Percentiles rank a stretch among this genome's conserved stretches.
Evolutionary conservation across 2,888 invertebrate genomes (phyloP).

Genomic region (Phalera bucephala): DNA sequence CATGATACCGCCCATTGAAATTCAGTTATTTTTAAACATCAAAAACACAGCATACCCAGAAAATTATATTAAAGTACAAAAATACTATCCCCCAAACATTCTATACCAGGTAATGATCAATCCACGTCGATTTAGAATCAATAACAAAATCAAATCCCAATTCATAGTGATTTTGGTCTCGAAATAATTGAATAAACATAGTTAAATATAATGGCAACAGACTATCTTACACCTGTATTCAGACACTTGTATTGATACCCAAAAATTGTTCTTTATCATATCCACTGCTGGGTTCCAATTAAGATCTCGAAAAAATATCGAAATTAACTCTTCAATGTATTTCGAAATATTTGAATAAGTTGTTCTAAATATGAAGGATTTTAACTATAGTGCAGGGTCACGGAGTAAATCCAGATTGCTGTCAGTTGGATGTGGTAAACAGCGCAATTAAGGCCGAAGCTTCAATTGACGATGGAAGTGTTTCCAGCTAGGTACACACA

Average conservation of each 20-base stretch:
- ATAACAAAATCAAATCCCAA: slow-evolving; percentile 27
- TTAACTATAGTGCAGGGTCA: slow-evolving; percentile 15
- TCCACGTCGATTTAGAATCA: slow-evolving; percentile 29
- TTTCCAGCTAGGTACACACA: slow-evolving; percentile 31
- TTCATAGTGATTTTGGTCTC: slow-evolving; percentile 42
- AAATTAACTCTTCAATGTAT: slow-evolving; percentile 10
- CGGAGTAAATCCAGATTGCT: slow-evolving; percentile 54
- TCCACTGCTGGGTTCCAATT: slow-evolving; percentile 11
- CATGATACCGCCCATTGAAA: too few species aligned
- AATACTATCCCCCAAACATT: slow-evolving; percentile 17
- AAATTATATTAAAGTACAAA: background rate
- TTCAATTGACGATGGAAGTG: slow-evolving; percentile 42
- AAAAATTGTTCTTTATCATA: background rate
- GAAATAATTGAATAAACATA: slow-evolving; percentile 55
- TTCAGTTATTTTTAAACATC: too few species aligned
- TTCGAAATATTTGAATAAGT: background rate
- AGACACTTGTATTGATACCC: background rate
- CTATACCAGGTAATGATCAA: slow-evolving; percentile 10
- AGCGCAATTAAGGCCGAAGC: slow-evolving; percentile 58
- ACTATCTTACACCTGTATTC: slow-evolving; percentile 14
- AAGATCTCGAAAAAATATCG: background rate
- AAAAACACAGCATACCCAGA: too few species aligned
- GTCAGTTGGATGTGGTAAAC: slow-evolving; percentile 54
- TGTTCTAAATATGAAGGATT: slow-evolving; percentile 14
- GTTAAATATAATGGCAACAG: slow-evolving; percentile 51